Conservation (phyloP, 1,140 invertebrate species). For the Drosophila cardini region DNA sequence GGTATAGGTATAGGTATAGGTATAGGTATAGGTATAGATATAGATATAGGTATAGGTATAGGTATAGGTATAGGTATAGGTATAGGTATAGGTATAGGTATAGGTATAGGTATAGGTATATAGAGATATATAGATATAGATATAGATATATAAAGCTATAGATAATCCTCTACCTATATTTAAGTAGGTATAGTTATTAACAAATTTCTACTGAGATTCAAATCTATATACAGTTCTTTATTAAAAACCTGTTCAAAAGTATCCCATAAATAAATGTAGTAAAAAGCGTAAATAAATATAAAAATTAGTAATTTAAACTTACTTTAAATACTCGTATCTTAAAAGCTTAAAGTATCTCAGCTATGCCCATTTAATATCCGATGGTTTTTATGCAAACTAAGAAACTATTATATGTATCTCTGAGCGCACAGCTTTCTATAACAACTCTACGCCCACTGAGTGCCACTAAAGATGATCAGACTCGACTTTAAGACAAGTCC, state of each 20-base stretch:
- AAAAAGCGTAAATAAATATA: background rate
- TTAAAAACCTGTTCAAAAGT: too few species aligned
- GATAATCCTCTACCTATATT: background rate
- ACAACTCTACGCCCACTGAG: conserved; percentile 5
- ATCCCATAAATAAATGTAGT: background rate
- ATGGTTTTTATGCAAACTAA: background rate
- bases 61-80: conserved; percentile 1
- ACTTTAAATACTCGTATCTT: background rate
- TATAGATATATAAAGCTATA: conserved; percentile 7
- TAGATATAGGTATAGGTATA: conserved; percentile 8
- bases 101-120: conserved; percentile 3
- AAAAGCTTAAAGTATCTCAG: background rate
- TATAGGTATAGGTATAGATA: conserved; percentile 5
- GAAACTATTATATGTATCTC: background rate
- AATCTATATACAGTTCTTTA: background rate
- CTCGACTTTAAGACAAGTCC: background rate
- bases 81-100: conserved; percentile 6
- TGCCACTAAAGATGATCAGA: background rate
- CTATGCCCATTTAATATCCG: background rate
- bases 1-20: background rate
- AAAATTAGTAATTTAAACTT: background rate
- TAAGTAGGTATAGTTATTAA: conserved; percentile 2
- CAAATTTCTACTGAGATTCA: background rate
- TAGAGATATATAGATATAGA: background rate
- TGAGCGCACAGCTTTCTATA: conserved; percentile 8